Conservation (phyloP, 1,140 invertebrate species). For the Eupristina koningsbergeri region DNA sequence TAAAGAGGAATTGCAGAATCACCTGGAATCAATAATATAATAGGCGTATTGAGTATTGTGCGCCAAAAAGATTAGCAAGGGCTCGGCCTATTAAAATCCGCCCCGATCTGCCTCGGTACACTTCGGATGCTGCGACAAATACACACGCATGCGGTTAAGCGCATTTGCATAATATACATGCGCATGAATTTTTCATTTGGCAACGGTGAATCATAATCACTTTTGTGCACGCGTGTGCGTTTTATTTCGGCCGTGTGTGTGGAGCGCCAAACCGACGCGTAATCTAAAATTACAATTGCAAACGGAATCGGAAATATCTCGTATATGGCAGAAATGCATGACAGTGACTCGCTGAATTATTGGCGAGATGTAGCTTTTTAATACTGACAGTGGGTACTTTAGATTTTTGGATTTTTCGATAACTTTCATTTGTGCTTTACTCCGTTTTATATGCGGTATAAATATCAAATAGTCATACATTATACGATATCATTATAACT, state of each 20-base stretch:
- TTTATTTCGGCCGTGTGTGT: too few species aligned
- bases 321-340: background rate
- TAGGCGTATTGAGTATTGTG: constrained; percentile 14
- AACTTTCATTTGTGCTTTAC: background rate
- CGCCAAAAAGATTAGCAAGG: background rate
- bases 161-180: constrained; percentile 57
- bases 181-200: constrained; percentile 44
- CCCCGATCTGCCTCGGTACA: background rate
- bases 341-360: background rate
- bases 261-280: background rate
- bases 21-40: background rate
- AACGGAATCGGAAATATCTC: constrained; percentile 22
- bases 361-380: background rate
- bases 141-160: constrained; percentile 37
- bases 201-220: background rate
- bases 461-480: background rate
- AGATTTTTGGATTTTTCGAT: background rate
- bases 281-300: constrained; percentile 41
- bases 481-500: background rate
- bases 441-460: background rate
- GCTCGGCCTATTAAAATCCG: background rate
- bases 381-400: background rate
- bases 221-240: background rate
- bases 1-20: background rate
- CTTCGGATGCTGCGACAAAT: background rate